Conservation (phyloP, 2,113 vertebrate genomes). For the human (Homo sapiens) region GRCh38 chrX:39032001-39032500, state of each 20-base stretch:
- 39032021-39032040: not conserved
- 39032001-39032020: not conserved
- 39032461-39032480: not conserved
- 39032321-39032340: not conserved
- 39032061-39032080: not conserved
- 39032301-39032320: not conserved
- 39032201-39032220: not conserved
- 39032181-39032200: not conserved
- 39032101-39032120: not conserved
- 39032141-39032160: not conserved
- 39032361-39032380: not conserved
- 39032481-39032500: not conserved
- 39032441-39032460: not conserved
- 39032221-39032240: not conserved
- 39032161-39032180: not conserved
- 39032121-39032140: not conserved
- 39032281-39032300: not conserved
- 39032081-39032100: not conserved
- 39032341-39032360: not conserved
- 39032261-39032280: not conserved
- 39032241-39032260: not conserved
- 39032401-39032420: not conserved
- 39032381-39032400: not conserved
- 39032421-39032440: not conserved
- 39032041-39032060: not conserved